Evolutionary conservation across 2,888 invertebrate genomes (phyloP), one percentile per base, ranked within the genome.

Genomic region (Leptarthrus brevirostris): DNA sequence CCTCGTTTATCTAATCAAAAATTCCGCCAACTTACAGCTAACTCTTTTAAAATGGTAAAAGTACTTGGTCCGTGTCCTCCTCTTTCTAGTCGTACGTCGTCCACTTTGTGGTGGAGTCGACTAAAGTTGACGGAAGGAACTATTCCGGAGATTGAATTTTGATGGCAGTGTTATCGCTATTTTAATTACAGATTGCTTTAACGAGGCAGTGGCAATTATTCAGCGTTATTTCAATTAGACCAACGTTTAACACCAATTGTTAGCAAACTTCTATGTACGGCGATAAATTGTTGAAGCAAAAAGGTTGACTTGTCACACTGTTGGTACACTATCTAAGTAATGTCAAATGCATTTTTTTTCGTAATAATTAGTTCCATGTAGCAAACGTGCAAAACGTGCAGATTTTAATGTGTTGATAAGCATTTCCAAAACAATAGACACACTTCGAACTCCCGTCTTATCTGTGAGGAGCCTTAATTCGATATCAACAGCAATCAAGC

Each of bases 1-100:
- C 58, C 58, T 58, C 58, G 36, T 58, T 58, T 58, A 58, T 58
- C 36, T 58, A 58, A 58, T 58, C 58, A 34, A 58, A 58, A 58
- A 58, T 58, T 58, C 58, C 34, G 20, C 36, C 58, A 58, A 58
- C 36, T 58, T 58, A 20, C 34, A 58, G 58, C 36, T 18, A 58
- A 58, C 58, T 18, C 58, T 34, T 40, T 36, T 18, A 58, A 20
- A 18, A 30, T 26, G 24, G 24, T 16, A 16, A 56, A 56, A 26
- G 56, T 36, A 58, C 58, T 58, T 58, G 26, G 36, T 8, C 58
- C 20, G 36, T 58, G 58, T 58, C 58, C 58, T 58, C 26, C 30
- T 5, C 40, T 2, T 1, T n/a, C n/a, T n/a, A n/a, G n/a, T 40
- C 40, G 40, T 12, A 12, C 2, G 3, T 12, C 40, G 12, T 40